Conservation (phyloP, 92 coral and sea anemone species). For the Paragorgia papillata region DNA sequence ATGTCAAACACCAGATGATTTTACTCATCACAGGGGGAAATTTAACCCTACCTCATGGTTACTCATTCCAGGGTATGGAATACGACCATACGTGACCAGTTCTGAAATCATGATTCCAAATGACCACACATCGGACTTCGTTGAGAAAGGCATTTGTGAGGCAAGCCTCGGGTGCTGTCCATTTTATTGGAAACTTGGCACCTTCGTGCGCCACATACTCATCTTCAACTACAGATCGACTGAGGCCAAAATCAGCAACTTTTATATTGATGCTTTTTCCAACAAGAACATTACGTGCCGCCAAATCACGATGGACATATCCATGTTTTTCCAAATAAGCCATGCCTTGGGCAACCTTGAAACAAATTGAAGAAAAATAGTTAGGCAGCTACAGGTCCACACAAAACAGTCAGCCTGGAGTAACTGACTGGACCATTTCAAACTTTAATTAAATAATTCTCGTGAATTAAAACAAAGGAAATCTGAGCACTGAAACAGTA, state of each 20-base stretch:
- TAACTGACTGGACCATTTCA: too few species aligned
- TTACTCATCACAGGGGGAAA: too few species aligned
- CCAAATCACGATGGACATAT: conserved; percentile 94
- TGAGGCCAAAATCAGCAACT: conserved; percentile 97
- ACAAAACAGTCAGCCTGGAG: too few species aligned
- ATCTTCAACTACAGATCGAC: conserved; percentile 89
- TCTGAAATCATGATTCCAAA: conserved; percentile 89
- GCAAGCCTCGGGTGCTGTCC: conserved; percentile 99
- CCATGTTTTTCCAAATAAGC: conserved; percentile 82
- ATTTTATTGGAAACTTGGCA: conserved; percentile 97
- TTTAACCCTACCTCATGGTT: conserved; percentile 92
- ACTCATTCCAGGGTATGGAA: conserved; percentile 98
- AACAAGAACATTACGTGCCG: conserved; percentile 95
- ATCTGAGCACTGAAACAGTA: too few species aligned
- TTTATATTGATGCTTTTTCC: conserved; percentile 74
- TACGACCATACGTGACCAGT: conserved; percentile 89
- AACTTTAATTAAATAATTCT: too few species aligned
- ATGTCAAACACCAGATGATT: too few species aligned
- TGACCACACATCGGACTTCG: conserved; percentile 98
- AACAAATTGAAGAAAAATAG: neutral
- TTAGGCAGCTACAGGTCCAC: too few species aligned
- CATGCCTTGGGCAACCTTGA: conserved; percentile 84
- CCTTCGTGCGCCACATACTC: conserved; percentile 96
- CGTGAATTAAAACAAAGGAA: too few species aligned
- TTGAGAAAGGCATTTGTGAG: conserved; percentile 88